phyloP scores from a whole-genome alignment of 2,797 vertebrate genomes.

The Hemibagrus guttatus region DNA sequence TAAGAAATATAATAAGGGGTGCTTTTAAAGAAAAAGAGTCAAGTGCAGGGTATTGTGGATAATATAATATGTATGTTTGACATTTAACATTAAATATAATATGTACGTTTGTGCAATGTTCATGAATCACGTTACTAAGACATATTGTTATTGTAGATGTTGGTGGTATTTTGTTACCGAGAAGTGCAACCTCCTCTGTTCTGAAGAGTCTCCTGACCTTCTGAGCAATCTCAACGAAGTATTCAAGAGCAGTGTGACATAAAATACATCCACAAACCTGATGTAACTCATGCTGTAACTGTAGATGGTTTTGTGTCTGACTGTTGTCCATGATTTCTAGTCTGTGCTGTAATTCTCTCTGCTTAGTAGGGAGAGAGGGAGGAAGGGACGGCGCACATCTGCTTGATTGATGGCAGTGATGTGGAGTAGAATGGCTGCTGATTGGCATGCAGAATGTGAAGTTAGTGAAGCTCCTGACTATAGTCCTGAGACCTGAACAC shows the following conservation, averaged over 20 bases:
- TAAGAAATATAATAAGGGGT: not conserved
- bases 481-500: constrained; percentile 46
- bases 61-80: too few species aligned
- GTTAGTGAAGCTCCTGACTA: not conserved
- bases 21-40: not conserved
- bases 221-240: not conserved
- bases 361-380: not conserved
- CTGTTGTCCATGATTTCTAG: not conserved
- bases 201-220: not conserved
- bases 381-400: not conserved
- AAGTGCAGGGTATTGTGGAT: not conserved
- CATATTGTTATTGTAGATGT: not conserved
- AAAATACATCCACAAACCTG: not conserved
- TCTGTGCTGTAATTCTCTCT: constrained; percentile 9
- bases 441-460: constrained; percentile 63
- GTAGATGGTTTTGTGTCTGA: not conserved
- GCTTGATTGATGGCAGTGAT: constrained; percentile 36
- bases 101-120: not conserved
- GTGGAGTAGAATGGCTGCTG: constrained; percentile 63
- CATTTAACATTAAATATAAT: not conserved
- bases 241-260: not conserved
- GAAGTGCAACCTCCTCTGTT: not conserved
- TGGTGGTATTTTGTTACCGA: not conserved
- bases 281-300: not conserved
- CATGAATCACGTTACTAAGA: not conserved